Conservation (phyloP, 2,113 vertebrate genomes). For the Felis chaus region DNA sequence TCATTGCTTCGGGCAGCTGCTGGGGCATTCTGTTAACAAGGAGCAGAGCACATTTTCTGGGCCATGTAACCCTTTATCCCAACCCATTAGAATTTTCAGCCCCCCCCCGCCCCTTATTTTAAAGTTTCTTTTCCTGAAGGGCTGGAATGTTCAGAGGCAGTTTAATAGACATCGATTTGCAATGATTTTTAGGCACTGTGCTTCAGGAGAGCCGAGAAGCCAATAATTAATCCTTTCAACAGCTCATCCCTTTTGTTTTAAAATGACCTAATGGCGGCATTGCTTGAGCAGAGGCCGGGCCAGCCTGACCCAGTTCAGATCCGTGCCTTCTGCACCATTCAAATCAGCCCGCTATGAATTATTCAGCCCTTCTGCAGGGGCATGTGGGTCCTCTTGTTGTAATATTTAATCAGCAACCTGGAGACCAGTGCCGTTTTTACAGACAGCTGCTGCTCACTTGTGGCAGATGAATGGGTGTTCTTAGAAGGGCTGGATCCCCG, state of each 20-base stretch:
- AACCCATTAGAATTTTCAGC: conserved; percentile 39
- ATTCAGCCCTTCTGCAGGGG: conserved; percentile 56
- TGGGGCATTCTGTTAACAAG: conserved; percentile 59
- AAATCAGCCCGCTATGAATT: conserved; percentile 7
- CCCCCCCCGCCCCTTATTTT: neutral
- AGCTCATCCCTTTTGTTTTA: conserved; percentile 70
- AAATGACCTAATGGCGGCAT: conserved; percentile 59
- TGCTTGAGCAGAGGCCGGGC: neutral
- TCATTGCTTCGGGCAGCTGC: neutral
- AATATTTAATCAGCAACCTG: neutral
- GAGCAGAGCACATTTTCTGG: conserved; percentile 52
- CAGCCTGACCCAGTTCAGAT: conserved; percentile 31
- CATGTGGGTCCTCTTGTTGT: neutral
- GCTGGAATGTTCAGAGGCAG: conserved; percentile 65
- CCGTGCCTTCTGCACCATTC: conserved; percentile 22
- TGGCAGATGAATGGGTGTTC: rapidly evolving
- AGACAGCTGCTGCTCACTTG: neutral
- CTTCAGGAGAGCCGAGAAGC: conserved; percentile 68
- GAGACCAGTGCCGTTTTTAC: neutral
- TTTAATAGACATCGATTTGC: conserved; percentile 77
- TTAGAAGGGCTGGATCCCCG: neutral
- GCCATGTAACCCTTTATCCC: conserved; percentile 43
- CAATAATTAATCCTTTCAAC: conserved; percentile 77
- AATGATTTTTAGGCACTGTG: conserved; percentile 73
- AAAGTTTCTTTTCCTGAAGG: conserved; percentile 56